These are phyloP conservation scores for Hestina assimilis DNA, from an alignment of 1,140 invertebrate genomes.

Conservation along the genomic window DNA sequence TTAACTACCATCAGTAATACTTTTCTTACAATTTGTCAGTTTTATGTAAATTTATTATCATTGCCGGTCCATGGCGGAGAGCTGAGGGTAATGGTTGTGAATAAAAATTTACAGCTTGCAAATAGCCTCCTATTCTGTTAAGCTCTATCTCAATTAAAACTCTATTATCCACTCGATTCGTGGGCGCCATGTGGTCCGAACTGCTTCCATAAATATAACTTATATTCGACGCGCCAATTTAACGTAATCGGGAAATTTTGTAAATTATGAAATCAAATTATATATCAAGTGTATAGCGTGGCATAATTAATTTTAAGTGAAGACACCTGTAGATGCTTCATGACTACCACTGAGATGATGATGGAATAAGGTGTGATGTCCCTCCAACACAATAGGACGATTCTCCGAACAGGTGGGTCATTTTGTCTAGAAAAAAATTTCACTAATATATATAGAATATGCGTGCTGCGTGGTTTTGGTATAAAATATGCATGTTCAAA, in stretches of 20 bases:
- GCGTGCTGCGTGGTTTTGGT: too few species aligned
- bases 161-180: conserved; percentile 24
- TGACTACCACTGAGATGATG: not conserved
- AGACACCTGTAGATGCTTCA: too few species aligned
- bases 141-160: conserved; percentile 31
- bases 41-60: conserved; percentile 21
- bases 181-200: conserved; percentile 26
- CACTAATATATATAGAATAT: too few species aligned
- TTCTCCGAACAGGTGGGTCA: too few species aligned
- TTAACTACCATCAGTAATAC: not conserved
- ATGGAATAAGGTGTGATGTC: too few species aligned
- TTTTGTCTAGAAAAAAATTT: too few species aligned
- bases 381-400: too few species aligned
- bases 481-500: too few species aligned
- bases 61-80: conserved; percentile 8
- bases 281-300: not conserved
- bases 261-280: not conserved
- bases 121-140: conserved; percentile 27
- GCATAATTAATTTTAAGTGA: not conserved
- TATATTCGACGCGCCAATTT: conserved; percentile 12
- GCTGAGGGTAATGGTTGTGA: conserved; percentile 27
- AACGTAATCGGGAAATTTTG: not conserved
- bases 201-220: conserved; percentile 26
- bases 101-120: conserved; percentile 29
- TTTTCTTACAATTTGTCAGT: not conserved